These are phyloP conservation scores for Pygathrix nemaeus DNA, from an alignment of 2,113 vertebrate species.

Conservation along the genomic window DNA sequence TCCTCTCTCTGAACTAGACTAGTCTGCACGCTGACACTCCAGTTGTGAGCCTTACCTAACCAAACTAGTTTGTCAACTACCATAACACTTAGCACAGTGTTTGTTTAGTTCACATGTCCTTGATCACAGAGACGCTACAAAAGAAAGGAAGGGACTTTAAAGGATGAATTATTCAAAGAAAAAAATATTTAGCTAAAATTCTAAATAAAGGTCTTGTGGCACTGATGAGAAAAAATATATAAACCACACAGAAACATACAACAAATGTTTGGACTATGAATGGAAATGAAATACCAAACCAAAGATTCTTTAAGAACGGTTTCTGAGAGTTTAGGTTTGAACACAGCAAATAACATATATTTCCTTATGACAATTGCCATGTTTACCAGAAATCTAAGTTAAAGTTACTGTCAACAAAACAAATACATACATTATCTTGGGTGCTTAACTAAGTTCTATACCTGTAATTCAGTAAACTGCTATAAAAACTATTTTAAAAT, in stretches of 20 bases:
- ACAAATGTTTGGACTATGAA: slow-evolving; percentile 49
- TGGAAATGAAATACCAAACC: slow-evolving; percentile 46
- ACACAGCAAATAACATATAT: slow-evolving; percentile 15
- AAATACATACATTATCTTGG: slow-evolving; percentile 54
- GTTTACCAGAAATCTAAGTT: slow-evolving; percentile 49
- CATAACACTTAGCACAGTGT: slow-evolving; percentile 32
- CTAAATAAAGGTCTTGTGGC: slow-evolving; percentile 40
- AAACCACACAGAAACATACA: slow-evolving; percentile 57
- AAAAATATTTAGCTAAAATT: slow-evolving; percentile 36
- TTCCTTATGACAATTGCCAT: slow-evolving; percentile 15
- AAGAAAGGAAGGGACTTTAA: not conserved
- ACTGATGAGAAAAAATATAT: slow-evolving; percentile 27
- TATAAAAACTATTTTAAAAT: slow-evolving; percentile 52
- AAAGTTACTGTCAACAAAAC: slow-evolving; percentile 44
- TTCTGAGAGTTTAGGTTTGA: slow-evolving; percentile 43
- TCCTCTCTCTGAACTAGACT: not conserved
- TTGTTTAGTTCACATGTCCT: not conserved
- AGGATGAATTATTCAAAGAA: slow-evolving; percentile 41
- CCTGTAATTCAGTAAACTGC: slow-evolving; percentile 24
- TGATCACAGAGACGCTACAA: not conserved
- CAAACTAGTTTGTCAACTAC: slow-evolving; percentile 36
- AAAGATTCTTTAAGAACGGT: slow-evolving; percentile 46
- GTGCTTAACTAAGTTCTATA: slow-evolving; percentile 35
- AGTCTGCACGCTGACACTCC: not conserved
- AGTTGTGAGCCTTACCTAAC: slow-evolving; percentile 34